Base-by-base conservation (phyloP, 2,888 invertebrate species). In the Timema cristinae region DNA sequence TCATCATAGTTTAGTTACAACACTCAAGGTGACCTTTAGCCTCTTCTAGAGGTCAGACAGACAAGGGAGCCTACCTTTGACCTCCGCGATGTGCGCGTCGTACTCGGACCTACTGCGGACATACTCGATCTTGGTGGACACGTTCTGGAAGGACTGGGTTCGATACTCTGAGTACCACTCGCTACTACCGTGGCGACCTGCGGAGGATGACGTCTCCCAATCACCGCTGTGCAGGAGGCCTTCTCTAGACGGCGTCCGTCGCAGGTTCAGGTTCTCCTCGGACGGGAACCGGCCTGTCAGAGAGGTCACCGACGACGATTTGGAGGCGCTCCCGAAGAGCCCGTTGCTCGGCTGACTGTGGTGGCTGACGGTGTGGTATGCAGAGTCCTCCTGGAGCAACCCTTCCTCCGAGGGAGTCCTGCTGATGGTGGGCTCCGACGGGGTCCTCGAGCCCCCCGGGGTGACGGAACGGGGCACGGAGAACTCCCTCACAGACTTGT, bases 11-110 rank as follows among this genome's bases (percentile, higher is more conserved):
- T 32, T 32, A 32, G 32, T 32, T 32, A 32, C 32, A 32, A 32
- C 1, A 32, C 32, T 32, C 32, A 32, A 32, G 32, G 32, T 4
- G 32, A 32, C 32, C 32, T 32, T 32, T 32, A 32, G 4, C 32
- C 32, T 32, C 32, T 32, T 32, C 32, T 32, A 32, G 32, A 32
- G 32, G 32, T 32, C 32, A 32, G 32, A 32, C 32, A 2, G 32
- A 32, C 32, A 32, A 32, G 66, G 8, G 61, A 47, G 16, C 15
- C 48, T 88, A 94, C 94, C 93, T 92, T 91, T 88, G 81, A 92
- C 92, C 84, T 91, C 89, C 78, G 90, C 91, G 81, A 94, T 94
- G 83, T 94, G 94, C 71, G 91, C 90, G 83, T 94, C 94, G 83
- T 91, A 94, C 83, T 93, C 92, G 79, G 91, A 91, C 81, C 90